Percentiles rank a stretch among this genome's conserved stretches.
phyloP scores from a whole-genome alignment of 2,888 invertebrate species.

The Apotomis turbidana region DNA sequence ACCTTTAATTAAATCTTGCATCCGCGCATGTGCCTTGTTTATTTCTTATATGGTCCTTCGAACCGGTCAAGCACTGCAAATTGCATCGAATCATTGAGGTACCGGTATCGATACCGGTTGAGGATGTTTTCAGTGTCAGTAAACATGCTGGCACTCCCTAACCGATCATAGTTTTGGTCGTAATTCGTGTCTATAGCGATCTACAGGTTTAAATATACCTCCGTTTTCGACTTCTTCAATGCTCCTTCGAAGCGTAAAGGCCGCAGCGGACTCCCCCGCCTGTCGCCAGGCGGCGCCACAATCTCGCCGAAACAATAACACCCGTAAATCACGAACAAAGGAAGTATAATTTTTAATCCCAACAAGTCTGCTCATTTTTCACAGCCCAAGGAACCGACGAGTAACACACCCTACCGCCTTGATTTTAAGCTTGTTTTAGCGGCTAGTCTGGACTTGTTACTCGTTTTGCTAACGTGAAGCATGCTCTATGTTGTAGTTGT shows the following conservation, averaged over 20 bases:
- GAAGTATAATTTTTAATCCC: conserved; percentile 78
- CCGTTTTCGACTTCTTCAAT: neutral
- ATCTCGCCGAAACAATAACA: conserved; percentile 37
- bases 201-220: neutral
- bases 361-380: conserved; percentile 79
- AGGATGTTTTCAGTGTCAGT: no score
- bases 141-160: no score
- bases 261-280: neutral
- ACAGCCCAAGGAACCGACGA: conserved; percentile 38
- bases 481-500: conserved; percentile 48
- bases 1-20: no score
- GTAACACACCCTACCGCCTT: conserved; percentile 8
- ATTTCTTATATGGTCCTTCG: no score
- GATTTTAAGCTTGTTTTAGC: conserved; percentile 11
- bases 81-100: no score
- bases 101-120: no score
- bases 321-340: conserved; percentile 55
- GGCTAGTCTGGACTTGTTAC: neutral
- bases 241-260: conserved; percentile 9
- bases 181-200: no score
- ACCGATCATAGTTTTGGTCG: no score
- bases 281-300: conserved; percentile 31
- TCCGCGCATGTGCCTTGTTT: no score
- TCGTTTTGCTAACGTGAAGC: conserved; percentile 45
- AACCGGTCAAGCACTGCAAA: no score